Percentiles rank a stretch among this genome's conserved stretches.
Conservation (phyloP, 2,797 vertebrate species). For the Avahi laniger region DNA sequence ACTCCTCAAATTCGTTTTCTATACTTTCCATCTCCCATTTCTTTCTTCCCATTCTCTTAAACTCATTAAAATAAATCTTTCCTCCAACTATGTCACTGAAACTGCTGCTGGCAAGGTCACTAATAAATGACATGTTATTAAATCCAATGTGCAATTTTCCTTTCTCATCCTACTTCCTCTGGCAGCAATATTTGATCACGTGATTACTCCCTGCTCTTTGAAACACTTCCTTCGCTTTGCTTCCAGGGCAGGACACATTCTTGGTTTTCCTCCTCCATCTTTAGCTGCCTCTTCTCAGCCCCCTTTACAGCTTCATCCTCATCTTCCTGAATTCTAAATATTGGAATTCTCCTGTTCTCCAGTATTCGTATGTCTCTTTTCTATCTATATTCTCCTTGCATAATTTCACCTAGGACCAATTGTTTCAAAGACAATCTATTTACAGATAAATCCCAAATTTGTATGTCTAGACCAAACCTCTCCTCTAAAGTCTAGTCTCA, state of each 20-base stretch:
- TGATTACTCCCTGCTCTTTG: background rate
- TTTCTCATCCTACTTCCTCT: background rate
- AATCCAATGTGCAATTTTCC: background rate
- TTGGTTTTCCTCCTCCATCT: background rate
- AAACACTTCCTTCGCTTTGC: background rate
- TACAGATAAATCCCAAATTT: background rate
- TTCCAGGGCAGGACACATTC: background rate
- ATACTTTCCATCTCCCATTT: background rate
- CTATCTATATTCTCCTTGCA: background rate
- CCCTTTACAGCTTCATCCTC: background rate
- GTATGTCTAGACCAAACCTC: background rate
- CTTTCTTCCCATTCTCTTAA: background rate
- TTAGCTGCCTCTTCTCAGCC: background rate
- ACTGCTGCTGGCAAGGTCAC: background rate
- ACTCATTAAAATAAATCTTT: background rate
- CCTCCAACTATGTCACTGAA: background rate
- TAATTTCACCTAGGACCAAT: background rate
- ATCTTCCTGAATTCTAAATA: background rate
- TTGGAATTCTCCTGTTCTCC: background rate
- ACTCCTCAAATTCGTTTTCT: background rate
- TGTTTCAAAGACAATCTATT: background rate
- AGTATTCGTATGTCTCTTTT: background rate
- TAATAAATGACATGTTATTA: background rate
- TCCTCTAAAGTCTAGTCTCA: background rate
- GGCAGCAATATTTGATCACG: background rate